phyloP scores from a whole-genome alignment of 1,140 invertebrate genomes.

The Neomicropteryx cornuta region DNA sequence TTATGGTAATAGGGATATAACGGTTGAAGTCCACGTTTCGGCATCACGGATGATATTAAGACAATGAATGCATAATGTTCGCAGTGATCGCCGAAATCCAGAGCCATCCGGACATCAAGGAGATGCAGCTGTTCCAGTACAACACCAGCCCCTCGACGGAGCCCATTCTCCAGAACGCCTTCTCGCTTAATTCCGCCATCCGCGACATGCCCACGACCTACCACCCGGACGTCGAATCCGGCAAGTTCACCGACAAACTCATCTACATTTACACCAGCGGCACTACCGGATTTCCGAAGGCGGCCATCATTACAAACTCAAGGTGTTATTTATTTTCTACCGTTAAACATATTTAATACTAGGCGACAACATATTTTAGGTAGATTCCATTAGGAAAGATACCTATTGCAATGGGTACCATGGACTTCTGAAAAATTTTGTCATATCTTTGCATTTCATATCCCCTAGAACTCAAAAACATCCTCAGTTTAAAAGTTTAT shows the following conservation, averaged over 20 bases:
- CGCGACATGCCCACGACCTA: slow-evolving; percentile 2
- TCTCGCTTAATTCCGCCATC: slow-evolving; percentile 35
- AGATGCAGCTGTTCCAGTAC: slow-evolving; percentile 46
- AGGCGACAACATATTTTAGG: not conserved
- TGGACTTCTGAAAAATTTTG: not conserved
- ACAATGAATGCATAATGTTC: slow-evolving; percentile 18
- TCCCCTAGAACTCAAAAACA: not conserved
- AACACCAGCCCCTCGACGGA: slow-evolving; percentile 28
- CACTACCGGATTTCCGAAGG: slow-evolving; percentile 81
- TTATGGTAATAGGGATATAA: slow-evolving; percentile 17
- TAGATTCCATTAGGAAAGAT: not conserved
- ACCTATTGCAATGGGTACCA: not conserved
- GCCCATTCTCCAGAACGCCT: slow-evolving; percentile 31
- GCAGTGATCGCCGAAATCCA: slow-evolving; percentile 44
- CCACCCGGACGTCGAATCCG: slow-evolving; percentile 18
- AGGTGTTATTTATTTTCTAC: slow-evolving; percentile 33
- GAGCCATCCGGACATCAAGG: slow-evolving; percentile 30
- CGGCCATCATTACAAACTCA: slow-evolving; percentile 69
- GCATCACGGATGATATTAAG: not conserved
- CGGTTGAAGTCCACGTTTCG: too few species aligned
- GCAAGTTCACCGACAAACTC: slow-evolving; percentile 44
- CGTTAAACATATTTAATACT: slow-evolving; percentile 3
- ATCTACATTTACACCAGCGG: slow-evolving; percentile 83
- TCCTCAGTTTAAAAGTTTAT: not conserved
- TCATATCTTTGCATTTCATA: not conserved